Conservation (phyloP, 2,797 vertebrate species). For the Gila robusta region DNA sequence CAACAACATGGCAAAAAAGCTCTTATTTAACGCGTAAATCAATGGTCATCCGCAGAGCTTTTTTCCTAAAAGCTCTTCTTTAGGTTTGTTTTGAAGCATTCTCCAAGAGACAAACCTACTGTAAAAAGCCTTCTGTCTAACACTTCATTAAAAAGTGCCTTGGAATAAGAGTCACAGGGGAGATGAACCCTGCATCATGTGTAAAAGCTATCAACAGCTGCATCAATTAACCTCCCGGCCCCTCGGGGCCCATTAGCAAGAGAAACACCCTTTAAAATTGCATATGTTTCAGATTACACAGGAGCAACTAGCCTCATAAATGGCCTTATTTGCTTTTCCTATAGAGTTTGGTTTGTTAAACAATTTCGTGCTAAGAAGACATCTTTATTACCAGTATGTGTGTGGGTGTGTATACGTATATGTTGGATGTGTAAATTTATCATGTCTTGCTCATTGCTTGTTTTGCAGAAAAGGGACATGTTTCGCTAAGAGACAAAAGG, state of each 20-base stretch:
- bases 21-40: constrained; percentile 80
- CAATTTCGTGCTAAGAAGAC: constrained; percentile 33
- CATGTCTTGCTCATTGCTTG: constrained; percentile 29
- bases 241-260: constrained; percentile 86
- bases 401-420: constrained; percentile 38
- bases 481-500: constrained; percentile 48
- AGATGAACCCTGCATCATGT: constrained; percentile 82
- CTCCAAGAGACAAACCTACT: constrained; percentile 75
- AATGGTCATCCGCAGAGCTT: constrained; percentile 73
- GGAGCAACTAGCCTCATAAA: constrained; percentile 81
- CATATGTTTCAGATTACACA: constrained; percentile 84
- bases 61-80: constrained; percentile 57
- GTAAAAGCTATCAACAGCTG: constrained; percentile 92
- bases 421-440: constrained; percentile 35
- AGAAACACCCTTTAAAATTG: constrained; percentile 89
- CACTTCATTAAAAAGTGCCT: constrained; percentile 92
- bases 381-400: constrained; percentile 42
- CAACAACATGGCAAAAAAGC: constrained; percentile 75
- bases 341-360: constrained; percentile 72
- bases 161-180: constrained; percentile 88
- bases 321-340: constrained; percentile 81
- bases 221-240: constrained; percentile 91
- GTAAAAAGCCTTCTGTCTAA: constrained; percentile 86
- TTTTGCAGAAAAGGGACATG: constrained; percentile 40
- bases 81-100: constrained; percentile 73